Percentiles rank a stretch among this genome's conserved stretches.
These are phyloP conservation scores for Stenurella melanura DNA, from an alignment of 2,888 invertebrate species.

Conservation along the genomic window DNA sequence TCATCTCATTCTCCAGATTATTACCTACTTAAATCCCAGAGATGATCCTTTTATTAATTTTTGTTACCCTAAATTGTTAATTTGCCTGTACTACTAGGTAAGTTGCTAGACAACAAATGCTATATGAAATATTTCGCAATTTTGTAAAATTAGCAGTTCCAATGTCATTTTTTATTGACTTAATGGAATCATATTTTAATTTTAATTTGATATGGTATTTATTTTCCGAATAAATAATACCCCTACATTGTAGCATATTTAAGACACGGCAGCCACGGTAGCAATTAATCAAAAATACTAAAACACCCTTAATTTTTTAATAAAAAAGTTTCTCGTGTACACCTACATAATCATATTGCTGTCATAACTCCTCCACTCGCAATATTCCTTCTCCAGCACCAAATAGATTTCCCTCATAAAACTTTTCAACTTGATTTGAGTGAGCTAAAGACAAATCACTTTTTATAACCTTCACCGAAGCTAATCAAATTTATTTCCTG, in stretches of 20 bases:
- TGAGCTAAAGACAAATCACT: conserved; percentile 7
- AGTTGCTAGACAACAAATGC: no score
- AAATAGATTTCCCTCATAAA: background rate
- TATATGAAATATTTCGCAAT: no score
- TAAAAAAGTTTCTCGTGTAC: background rate
- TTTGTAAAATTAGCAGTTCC: no score
- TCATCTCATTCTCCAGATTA: no score
- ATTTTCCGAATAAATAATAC: no score
- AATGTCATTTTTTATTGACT: no score
- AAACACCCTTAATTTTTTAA: background rate
- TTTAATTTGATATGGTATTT: no score
- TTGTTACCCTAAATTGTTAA: no score
- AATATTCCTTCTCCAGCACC: background rate
- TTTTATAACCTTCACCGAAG: background rate
- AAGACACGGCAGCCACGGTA: background rate
- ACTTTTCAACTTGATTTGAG: background rate
- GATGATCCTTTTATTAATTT: no score
- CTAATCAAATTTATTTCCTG: conserved; percentile 18
- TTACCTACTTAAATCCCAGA: no score
- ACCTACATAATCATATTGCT: conserved; percentile 3
- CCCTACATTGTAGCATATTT: background rate
- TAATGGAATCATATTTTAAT: no score
- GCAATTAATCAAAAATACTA: background rate
- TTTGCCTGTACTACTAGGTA: no score
- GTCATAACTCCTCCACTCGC: background rate